Conservation (phyloP, 2,113 vertebrate genomes). For the Morone saxatilis region DNA sequence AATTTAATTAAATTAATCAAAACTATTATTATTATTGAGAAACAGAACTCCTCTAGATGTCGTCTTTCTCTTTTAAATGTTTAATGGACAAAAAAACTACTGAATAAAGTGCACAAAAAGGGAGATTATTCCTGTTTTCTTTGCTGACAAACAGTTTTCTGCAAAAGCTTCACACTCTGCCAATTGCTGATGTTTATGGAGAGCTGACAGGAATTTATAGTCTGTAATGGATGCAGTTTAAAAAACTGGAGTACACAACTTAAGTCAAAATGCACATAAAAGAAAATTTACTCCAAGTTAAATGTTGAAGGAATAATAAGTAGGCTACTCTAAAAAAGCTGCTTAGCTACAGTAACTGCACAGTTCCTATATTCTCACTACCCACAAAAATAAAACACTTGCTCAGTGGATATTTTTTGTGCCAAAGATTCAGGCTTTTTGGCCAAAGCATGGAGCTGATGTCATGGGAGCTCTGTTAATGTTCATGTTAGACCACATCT, state of each 20-base stretch:
- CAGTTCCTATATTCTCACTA: background rate
- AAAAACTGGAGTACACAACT: background rate
- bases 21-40: too few species aligned
- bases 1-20: background rate
- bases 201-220: background rate
- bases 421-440: constrained; percentile 64
- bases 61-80: background rate
- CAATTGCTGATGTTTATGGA: constrained; percentile 4
- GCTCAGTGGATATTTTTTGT: constrained; percentile 39
- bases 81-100: background rate
- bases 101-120: background rate
- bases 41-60: background rate
- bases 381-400: constrained; percentile 37
- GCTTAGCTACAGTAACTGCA: background rate
- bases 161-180: constrained; percentile 15
- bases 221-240: background rate
- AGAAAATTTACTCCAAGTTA: background rate
- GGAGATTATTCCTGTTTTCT: background rate
- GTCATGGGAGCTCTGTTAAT: constrained; percentile 72
- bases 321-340: background rate
- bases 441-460: constrained; percentile 68
- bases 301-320: background rate
- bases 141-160: background rate
- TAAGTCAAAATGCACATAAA: background rate
- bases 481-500: constrained; percentile 62